Conservation (phyloP, 2,888 invertebrate genomes). For the Trichacis sp. region DNA sequence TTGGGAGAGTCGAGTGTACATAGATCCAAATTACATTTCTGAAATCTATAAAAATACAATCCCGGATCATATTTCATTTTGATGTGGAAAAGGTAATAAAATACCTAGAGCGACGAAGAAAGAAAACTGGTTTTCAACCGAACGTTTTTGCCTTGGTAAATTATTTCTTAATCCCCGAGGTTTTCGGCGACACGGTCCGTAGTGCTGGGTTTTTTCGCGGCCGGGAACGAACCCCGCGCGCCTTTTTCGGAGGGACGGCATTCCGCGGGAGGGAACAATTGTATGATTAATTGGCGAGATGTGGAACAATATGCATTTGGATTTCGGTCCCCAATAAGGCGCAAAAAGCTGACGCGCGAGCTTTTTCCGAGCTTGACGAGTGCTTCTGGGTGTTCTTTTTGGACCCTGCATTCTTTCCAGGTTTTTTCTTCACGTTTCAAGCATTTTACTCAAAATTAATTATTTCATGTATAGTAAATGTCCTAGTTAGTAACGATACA, state of each 20-base stretch:
- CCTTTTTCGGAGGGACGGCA: neutral
- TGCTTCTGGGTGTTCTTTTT: no score
- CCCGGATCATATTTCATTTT: no score
- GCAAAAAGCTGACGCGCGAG: neutral
- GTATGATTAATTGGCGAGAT: slow-evolving; percentile 9
- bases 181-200: slow-evolving; percentile 3
- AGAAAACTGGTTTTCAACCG: neutral
- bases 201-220: neutral
- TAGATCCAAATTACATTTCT: no score
- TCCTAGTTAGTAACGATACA: no score
- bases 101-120: neutral
- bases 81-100: no score
- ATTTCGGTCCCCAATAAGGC: neutral
- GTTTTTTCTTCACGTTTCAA: no score
- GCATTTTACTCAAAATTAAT: no score
- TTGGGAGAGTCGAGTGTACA: no score
- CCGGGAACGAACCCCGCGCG: neutral
- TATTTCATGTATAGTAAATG: no score
- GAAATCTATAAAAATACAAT: no score
- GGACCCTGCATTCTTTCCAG: no score
- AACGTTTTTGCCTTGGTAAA: slow-evolving; percentile 3
- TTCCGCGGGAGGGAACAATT: slow-evolving; percentile 1
- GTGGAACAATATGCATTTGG: neutral
- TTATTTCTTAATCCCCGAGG: slow-evolving; percentile 7
- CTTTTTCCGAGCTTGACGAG: neutral